phyloP scores from a whole-genome alignment of 2,888 invertebrate species.

The Meloe dianella region DNA sequence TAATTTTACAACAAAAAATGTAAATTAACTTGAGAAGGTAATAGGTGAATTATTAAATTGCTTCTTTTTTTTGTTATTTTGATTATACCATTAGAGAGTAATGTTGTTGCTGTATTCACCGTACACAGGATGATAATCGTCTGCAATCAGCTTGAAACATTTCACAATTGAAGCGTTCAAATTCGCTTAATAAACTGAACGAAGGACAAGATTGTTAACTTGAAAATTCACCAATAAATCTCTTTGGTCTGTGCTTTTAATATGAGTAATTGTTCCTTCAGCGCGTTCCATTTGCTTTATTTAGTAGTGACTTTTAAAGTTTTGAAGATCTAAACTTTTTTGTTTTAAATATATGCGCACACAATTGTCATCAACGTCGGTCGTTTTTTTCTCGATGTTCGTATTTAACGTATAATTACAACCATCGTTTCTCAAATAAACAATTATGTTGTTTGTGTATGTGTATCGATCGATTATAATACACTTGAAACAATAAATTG shows the following conservation, averaged over 20 bases:
- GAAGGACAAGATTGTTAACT: constrained; percentile 15
- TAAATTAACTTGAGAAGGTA: not conserved
- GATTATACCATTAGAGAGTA: constrained; percentile 6
- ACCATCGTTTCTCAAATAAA: constrained; percentile 3
- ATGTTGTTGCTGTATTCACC: not conserved
- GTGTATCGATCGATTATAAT: not conserved
- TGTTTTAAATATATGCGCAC: not conserved
- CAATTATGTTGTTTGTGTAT: not conserved
- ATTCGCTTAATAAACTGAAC: constrained; percentile 14
- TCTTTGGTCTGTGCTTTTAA: constrained; percentile 6
- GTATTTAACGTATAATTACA: not conserved
- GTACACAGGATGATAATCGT: not conserved
- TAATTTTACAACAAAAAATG: constrained; percentile 7
- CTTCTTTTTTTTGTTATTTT: not conserved
- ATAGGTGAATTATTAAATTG: constrained; percentile 11
- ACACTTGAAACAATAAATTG: constrained; percentile 17
- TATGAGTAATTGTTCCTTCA: constrained; percentile 15
- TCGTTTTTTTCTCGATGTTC: not conserved
- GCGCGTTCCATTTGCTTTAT: constrained; percentile 15
- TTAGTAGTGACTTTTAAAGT: constrained; percentile 15
- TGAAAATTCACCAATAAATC: constrained; percentile 16
- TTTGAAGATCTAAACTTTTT: constrained; percentile 8
- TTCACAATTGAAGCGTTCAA: not conserved
- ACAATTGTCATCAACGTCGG: not conserved
- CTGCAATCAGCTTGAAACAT: constrained; percentile 14